phyloP scores from a whole-genome alignment of 2,113 vertebrate species.

The Salvator merianae region DNA sequence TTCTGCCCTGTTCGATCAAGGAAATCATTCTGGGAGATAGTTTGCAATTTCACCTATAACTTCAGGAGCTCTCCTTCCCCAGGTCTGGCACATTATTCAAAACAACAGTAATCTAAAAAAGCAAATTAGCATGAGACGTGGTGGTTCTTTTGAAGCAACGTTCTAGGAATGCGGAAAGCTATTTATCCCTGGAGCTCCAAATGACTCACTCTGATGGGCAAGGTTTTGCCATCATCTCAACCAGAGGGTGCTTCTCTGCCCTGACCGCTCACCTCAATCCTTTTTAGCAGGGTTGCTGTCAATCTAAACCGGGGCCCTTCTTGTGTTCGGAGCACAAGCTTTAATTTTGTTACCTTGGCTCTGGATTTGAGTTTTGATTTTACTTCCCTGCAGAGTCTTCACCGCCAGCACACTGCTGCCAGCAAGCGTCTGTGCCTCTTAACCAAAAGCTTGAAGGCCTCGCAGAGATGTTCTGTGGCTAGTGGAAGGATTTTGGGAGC shows the following conservation, averaged over 20 bases:
- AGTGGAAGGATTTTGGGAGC: too few species aligned
- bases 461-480: not conserved
- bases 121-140: not conserved
- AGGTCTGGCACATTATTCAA: not conserved
- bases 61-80: not conserved
- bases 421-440: too few species aligned
- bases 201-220: not conserved
- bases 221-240: not conserved
- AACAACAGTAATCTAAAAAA: not conserved
- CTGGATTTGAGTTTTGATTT: not conserved
- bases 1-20: too few species aligned
- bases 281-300: not conserved
- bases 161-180: not conserved
- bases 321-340: not conserved
- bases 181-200: not conserved
- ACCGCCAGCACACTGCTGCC: too few species aligned
- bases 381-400: not conserved
- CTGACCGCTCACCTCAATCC: not conserved
- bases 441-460: too few species aligned
- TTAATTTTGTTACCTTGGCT: too few species aligned
- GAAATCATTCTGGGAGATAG: too few species aligned
- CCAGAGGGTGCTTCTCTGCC: not conserved
- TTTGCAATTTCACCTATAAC: not conserved
- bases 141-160: not conserved
- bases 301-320: not conserved